Conservation (phyloP, 2,888 invertebrate species). For the Lysandra bellargus region DNA sequence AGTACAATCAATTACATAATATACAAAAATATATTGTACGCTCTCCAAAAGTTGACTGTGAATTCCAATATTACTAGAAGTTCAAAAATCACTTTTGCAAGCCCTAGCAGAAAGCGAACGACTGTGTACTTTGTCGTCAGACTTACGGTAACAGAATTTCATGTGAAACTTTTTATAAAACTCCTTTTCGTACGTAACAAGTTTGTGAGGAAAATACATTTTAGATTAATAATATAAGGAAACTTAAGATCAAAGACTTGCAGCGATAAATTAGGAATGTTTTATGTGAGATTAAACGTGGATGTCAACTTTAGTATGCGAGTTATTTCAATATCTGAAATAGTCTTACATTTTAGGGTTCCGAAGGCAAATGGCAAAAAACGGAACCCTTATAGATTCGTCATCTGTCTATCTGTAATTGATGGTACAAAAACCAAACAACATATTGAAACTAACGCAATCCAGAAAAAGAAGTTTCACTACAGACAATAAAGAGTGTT, state of each 20-base stretch:
- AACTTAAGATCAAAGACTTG: conserved; percentile 22
- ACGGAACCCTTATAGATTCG: too few relatives aligned
- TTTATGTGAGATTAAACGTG: not conserved
- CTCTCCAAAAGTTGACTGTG: too few relatives aligned
- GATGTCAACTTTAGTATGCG: not conserved
- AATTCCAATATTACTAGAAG: not conserved
- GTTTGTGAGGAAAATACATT: conserved; percentile 31
- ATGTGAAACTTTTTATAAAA: conserved; percentile 34
- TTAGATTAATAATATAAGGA: conserved; percentile 18
- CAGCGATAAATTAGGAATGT: not conserved
- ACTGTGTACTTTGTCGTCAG: conserved; percentile 39
- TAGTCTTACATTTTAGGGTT: too few relatives aligned
- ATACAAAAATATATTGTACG: too few relatives aligned
- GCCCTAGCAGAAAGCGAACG: conserved; percentile 34
- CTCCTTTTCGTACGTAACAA: conserved; percentile 33
- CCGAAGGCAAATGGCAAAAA: too few relatives aligned
- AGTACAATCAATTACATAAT: too few relatives aligned
- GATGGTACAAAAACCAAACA: too few relatives aligned
- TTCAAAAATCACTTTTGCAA: not conserved
- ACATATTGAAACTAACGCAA: too few relatives aligned
- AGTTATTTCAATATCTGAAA: not conserved
- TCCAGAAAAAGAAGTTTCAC: too few relatives aligned
- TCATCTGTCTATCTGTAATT: too few relatives aligned
- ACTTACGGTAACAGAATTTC: conserved; percentile 41
- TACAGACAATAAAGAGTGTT: too few relatives aligned